Evolutionary conservation across 64 coral and sea anemone species (phyloP).

Genomic region (Anthopleura sola): DNA sequence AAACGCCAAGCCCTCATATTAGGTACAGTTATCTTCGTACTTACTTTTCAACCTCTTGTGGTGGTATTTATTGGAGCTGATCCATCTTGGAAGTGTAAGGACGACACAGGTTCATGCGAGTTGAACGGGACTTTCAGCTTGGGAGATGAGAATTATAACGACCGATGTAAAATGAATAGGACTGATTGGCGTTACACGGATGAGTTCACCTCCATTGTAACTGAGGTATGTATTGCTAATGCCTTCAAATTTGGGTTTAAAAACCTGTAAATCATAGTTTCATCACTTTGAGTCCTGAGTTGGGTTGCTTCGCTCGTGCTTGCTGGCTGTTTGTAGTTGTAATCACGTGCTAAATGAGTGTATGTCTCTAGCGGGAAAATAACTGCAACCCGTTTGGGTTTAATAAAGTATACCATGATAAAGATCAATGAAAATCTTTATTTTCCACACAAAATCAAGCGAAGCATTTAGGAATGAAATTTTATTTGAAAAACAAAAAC

Average conservation of each 20-base stretch:
- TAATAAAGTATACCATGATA: too few species aligned
- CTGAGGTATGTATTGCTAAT: conserved; percentile 52
- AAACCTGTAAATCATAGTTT: too few species aligned
- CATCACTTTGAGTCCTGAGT: too few species aligned
- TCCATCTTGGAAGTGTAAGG: conserved; percentile 63
- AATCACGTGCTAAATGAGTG: too few species aligned
- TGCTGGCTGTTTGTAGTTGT: too few species aligned
- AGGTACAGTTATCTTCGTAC: conserved; percentile 72
- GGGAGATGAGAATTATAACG: conserved; percentile 48
- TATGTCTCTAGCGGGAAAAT: too few species aligned
- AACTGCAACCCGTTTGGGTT: too few species aligned
- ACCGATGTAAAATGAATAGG: conserved; percentile 70
- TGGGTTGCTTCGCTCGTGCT: too few species aligned
- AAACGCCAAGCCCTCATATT: conserved; percentile 75
- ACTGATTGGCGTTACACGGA: conserved; percentile 80
- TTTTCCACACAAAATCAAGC: too few species aligned
- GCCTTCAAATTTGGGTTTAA: background rate
- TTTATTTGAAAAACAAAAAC: too few species aligned
- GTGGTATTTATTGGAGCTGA: conserved; percentile 92
- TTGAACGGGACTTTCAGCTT: conserved; percentile 51
- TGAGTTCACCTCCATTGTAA: conserved; percentile 88
- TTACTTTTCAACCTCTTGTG: conserved; percentile 82
- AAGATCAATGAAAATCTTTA: too few species aligned
- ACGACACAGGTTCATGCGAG: conserved; percentile 13
- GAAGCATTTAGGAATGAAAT: too few species aligned